These are phyloP conservation scores for Montipora foliosa DNA, from an alignment of 64 coral and sea anemone genomes.

Conservation along the genomic window DNA sequence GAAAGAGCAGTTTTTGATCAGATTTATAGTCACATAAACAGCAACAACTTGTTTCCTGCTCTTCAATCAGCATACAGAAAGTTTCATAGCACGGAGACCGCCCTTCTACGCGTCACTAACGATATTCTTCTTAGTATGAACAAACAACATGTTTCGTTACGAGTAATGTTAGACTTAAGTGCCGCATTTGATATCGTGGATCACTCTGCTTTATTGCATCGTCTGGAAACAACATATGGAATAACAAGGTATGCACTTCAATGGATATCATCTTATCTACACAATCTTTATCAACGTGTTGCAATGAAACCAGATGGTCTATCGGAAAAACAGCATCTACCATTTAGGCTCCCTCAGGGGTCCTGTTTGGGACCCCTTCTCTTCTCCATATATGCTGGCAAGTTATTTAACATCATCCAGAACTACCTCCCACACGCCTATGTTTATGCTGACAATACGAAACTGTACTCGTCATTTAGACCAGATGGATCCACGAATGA, in stretches of 20 bases:
- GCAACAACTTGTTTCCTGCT: constrained; percentile 17
- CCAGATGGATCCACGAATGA: constrained; percentile 8
- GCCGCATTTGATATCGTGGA: background rate
- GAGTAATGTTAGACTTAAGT: background rate
- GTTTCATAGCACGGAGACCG: constrained; percentile 34
- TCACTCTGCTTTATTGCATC: constrained; percentile 43
- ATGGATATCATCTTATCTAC: constrained; percentile 61
- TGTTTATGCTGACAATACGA: too few species aligned
- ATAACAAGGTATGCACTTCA: constrained; percentile 53
- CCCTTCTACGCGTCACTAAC: constrained; percentile 21
- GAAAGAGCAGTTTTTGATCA: background rate
- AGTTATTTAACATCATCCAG: constrained; percentile 44
- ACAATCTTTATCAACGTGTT: constrained; percentile 59
- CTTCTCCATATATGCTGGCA: constrained; percentile 54
- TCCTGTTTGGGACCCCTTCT: constrained; percentile 52
- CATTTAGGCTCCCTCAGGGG: constrained; percentile 48
- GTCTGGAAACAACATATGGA: constrained; percentile 66
- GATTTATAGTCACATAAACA: constrained; percentile 17
- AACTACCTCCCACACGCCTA: background rate
- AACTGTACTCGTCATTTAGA: background rate
- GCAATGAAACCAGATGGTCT: constrained; percentile 58
- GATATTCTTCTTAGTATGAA: constrained; percentile 53
- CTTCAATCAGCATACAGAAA: constrained; percentile 32
- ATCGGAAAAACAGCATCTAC: constrained; percentile 31
- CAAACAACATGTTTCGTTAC: constrained; percentile 45